Percentiles rank a stretch among this genome's conserved stretches.
Evolutionary conservation across 2,113 vertebrate genomes (phyloP).

Genomic region (Pogonocichla stellata): DNA sequence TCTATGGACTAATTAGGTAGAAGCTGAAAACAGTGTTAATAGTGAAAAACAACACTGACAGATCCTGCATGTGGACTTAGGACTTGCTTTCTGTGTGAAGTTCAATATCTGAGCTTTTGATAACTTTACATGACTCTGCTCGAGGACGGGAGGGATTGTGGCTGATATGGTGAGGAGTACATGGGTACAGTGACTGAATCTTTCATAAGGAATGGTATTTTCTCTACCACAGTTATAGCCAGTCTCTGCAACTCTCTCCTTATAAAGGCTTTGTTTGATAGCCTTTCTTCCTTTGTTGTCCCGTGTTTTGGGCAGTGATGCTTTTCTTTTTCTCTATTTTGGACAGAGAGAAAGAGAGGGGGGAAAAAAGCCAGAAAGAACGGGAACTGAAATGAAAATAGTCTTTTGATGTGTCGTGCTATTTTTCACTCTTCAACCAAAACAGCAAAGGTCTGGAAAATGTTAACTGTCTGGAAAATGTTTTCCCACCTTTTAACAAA

Average conservation of each 20-base stretch:
- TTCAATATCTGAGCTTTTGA: background rate
- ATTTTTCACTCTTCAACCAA: constrained; percentile 36
- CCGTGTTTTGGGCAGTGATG: background rate
- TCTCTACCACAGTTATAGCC: background rate
- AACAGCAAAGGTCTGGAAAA: constrained; percentile 40
- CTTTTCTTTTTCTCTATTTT: background rate
- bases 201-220: background rate
- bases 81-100: background rate
- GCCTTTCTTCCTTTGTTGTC: background rate
- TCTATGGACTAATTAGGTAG: background rate
- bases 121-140: background rate
- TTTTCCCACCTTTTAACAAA: constrained; percentile 24
- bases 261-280: background rate
- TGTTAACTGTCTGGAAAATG: constrained; percentile 13
- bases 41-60: background rate
- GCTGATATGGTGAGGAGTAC: background rate
- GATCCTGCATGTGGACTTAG: background rate
- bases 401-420: background rate
- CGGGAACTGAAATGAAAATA: background rate
- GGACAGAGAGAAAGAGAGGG: background rate
- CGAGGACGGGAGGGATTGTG: fast-evolving
- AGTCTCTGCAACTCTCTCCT: background rate
- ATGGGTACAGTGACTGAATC: background rate
- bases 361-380: background rate
- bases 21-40: background rate